Percentiles rank a stretch among this genome's conserved stretches.
Evolutionary conservation across 2,797 vertebrate genomes (phyloP).

Genomic region (Leucoraja ocellata): DNA sequence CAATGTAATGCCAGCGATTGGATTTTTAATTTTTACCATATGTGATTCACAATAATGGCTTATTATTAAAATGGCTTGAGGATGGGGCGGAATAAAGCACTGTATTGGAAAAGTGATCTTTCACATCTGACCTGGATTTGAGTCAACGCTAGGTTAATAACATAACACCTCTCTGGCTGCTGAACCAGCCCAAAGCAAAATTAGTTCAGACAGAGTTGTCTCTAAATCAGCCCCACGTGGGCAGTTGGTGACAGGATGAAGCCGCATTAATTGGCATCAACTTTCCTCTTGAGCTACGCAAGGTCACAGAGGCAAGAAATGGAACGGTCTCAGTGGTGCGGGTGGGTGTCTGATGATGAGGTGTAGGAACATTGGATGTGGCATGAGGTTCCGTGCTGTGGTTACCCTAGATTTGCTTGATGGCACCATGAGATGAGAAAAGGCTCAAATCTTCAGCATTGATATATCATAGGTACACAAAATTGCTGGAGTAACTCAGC

Average conservation of each 20-base stretch:
- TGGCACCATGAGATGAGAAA: not conserved
- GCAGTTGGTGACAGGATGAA: not conserved
- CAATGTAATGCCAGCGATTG: too few species aligned
- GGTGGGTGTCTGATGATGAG: not conserved
- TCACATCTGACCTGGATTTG: constrained; percentile 22
- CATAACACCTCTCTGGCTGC: not conserved
- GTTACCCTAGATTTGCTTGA: not conserved
- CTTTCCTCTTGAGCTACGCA: not conserved
- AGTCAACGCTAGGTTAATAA: not conserved
- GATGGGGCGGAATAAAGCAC: not conserved
- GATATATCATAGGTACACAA: not conserved
- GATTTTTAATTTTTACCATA: not conserved
- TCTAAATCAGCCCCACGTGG: not conserved
- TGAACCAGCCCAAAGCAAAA: not conserved
- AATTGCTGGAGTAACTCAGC: too few species aligned
- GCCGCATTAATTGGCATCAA: not conserved
- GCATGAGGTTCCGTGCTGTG: not conserved
- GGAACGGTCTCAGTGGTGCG: not conserved
- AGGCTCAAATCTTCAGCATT: not conserved
- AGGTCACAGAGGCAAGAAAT: not conserved
- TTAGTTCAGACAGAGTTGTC: not conserved
- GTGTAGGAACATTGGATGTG: not conserved
- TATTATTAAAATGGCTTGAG: not conserved
- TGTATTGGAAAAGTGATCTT: not conserved
- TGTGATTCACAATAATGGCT: not conserved